phyloP scores from a whole-genome alignment of 2,888 invertebrate species.

The Rotaria macrura region DNA sequence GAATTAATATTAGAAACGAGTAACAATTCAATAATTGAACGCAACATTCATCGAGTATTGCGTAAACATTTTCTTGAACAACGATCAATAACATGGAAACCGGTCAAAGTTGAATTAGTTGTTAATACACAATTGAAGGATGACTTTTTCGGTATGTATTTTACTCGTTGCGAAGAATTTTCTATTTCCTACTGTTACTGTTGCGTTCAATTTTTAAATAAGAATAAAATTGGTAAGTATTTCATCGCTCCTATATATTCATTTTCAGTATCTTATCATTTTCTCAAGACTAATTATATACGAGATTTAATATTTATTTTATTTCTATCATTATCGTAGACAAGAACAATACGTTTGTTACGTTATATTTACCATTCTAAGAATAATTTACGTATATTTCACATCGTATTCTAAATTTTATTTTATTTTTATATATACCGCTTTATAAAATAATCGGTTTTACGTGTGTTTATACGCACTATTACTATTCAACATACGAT shows the following conservation, averaged over 20 bases:
- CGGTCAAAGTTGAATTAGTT: slow-evolving; percentile 8
- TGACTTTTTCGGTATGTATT: slow-evolving; percentile 5
- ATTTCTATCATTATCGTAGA: not conserved
- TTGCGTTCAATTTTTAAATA: not conserved
- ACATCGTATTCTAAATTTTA: not conserved
- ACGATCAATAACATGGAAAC: not conserved
- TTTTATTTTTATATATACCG: not conserved
- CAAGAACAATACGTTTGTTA: not conserved
- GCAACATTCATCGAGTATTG: not conserved
- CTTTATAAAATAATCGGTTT: not conserved
- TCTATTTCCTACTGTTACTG: not conserved
- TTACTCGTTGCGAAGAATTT: not conserved
- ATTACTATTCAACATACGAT: not conserved
- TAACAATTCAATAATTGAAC: not conserved
- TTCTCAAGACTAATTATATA: not conserved
- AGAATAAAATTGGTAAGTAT: not conserved
- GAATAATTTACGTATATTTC: not conserved
- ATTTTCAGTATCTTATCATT: not conserved
- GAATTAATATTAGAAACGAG: not conserved
- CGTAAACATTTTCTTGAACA: slow-evolving; percentile 7
- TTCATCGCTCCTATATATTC: not conserved
- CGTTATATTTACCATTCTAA: not conserved
- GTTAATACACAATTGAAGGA: slow-evolving; percentile 13
- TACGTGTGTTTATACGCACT: not conserved
- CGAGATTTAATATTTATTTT: not conserved